Percentiles rank a stretch among this genome's conserved stretches.
Evolutionary conservation across 2,888 invertebrate species (phyloP).

Genomic region (Psylliodes chrysocephalus): DNA sequence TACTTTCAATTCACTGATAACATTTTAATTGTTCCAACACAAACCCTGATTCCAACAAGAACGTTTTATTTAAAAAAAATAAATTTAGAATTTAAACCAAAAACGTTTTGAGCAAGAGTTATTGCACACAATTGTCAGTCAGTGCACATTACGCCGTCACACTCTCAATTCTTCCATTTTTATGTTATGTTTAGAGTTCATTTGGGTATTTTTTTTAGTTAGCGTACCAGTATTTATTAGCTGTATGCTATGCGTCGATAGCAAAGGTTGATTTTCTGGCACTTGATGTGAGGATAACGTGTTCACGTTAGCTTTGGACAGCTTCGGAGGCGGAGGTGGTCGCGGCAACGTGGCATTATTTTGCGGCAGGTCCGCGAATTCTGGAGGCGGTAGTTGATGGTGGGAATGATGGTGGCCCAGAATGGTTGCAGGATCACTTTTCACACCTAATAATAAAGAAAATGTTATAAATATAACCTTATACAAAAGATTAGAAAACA

Average conservation of each 20-base stretch:
- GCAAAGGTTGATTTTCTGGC: slow-evolving; percentile 75
- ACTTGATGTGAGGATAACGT: slow-evolving; percentile 66
- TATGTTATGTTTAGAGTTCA: slow-evolving; percentile 69
- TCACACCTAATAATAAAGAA: slow-evolving; percentile 49
- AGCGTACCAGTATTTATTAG: slow-evolving; percentile 81
- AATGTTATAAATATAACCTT: too few relatives aligned
- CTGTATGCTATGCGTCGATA: slow-evolving; percentile 81
- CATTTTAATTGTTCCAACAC: neutral
- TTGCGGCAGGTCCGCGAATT: slow-evolving; percentile 83
- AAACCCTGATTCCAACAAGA: slow-evolving; percentile 5
- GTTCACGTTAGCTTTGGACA: slow-evolving; percentile 71
- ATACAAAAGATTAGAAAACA: too few relatives aligned
- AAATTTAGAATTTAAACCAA: neutral
- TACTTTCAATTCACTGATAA: slow-evolving; percentile 4
- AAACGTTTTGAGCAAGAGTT: slow-evolving; percentile 51
- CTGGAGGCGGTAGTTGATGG: slow-evolving; percentile 83
- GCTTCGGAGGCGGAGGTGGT: slow-evolving; percentile 81
- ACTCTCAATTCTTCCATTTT: slow-evolving; percentile 86
- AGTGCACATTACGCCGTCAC: slow-evolving; percentile 69
- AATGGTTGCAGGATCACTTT: slow-evolving; percentile 77
- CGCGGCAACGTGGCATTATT: slow-evolving; percentile 76
- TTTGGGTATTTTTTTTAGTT: slow-evolving; percentile 79
- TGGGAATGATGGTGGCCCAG: slow-evolving; percentile 80
- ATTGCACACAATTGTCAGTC: slow-evolving; percentile 53
- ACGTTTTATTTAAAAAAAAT: neutral